Base-by-base conservation (phyloP, 2,888 invertebrate genomes). In the Drosophila ezoana region DNA sequence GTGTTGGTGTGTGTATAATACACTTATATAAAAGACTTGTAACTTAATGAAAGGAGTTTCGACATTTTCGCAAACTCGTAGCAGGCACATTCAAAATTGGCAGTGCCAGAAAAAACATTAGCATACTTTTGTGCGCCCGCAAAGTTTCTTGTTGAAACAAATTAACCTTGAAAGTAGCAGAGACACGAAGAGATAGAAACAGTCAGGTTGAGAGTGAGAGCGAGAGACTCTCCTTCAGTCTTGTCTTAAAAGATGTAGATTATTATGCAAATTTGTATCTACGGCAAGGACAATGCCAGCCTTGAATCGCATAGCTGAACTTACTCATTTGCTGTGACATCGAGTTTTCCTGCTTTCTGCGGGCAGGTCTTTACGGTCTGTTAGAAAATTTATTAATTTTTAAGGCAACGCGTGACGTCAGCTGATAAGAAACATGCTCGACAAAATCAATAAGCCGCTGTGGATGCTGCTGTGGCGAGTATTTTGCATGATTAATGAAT, bases 401-500 rank as follows among this genome's bases (percentile, higher is more conserved):
- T 70, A 68, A 67, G 69, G 66, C 76, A 66, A 58, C 53, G 63
- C 38, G 58, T 85, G 80, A 82, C 78, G 78, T 78, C 79, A 74
- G 68, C 61, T 80, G 85, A 85, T 82, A 82, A 79, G 74, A 48
- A 51, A 63, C 48, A 60, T 41, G 74, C 63, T 59, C 66, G 49
- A 82, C 65, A 82, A 80, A 87, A 86, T 87, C 85, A 87, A 87
- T 82, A 85, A 80, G 58, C 61, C 53, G 61, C 33, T 52, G 41
- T 37, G 37, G 65, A 54, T 68, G 43, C 47, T 44, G 65, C 63
- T 71, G 51, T 51, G 63, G 65, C 41, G 70, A 70, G 69, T 82
- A 85, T 87, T 86, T 76, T 87, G 87, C 86, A 87, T 87, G 86
- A 86, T 86, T 87, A 86, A 86, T 86, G 86, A 83, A 87, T 73